phyloP scores from a whole-genome alignment of 2,113 vertebrate species.

The Rhinolophus sinicus region DNA sequence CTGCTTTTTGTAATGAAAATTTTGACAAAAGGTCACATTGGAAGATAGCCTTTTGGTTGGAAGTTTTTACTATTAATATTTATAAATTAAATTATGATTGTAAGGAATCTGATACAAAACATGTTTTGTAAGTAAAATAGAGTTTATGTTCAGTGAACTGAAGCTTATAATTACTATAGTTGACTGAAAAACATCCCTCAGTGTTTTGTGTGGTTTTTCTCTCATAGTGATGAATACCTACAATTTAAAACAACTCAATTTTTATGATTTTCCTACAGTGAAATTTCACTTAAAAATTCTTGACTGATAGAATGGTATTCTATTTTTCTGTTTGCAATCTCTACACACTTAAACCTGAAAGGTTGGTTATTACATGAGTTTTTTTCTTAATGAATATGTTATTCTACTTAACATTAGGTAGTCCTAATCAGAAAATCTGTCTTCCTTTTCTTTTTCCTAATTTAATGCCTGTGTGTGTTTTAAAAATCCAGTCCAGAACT shows the following conservation, averaged over 20 bases:
- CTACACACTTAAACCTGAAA: not conserved
- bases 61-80: not conserved
- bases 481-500: constrained; percentile 17
- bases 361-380: not conserved
- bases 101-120: not conserved
- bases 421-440: not conserved
- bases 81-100: not conserved
- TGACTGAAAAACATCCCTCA: not conserved
- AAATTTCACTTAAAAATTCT: not conserved
- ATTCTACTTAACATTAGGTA: not conserved
- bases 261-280: not conserved
- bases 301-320: not conserved
- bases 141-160: not conserved
- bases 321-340: not conserved
- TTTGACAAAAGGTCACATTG: not conserved
- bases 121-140: not conserved
- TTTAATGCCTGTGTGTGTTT: not conserved
- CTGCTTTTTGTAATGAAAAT: not conserved
- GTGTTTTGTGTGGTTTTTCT: not conserved
- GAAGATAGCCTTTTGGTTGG: not conserved
- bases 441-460: not conserved
- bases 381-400: not conserved
- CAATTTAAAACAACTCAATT: not conserved
- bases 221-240: too few relatives aligned
- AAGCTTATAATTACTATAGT: not conserved